Evolutionary conservation across 1,140 invertebrate species (phyloP), one percentile per base, ranked within the genome.

Genomic region (Anoplophora glabripennis): DNA sequence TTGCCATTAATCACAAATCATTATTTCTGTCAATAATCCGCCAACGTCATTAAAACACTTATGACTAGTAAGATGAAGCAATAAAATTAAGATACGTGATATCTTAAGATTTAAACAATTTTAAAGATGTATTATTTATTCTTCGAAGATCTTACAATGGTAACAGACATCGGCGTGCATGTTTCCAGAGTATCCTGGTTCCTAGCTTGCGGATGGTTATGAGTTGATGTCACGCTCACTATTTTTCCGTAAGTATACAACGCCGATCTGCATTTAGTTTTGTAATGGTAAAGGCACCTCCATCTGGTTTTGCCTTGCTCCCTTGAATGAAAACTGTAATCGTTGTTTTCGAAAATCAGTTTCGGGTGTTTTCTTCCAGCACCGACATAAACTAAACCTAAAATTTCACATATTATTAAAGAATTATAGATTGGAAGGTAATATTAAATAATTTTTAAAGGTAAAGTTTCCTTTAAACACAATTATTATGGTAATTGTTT

Each of bases 351-450:
- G 5, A 67, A 37, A n/a, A 64, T 42, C 15, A 61, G 41, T 59
- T 65, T 65, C 12, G 63, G 63, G 17, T 40, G 28, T 47, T 64
- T 67, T 47, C 36, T 52, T 41, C 65, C 61, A n/a, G 42, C 38
- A 8, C 57, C 53, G 7, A 67, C 33, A 34, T 63, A 63, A 17
- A 65, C 28, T 12, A 35, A 41, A 12, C 38, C 59, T 57, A 52
- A 28, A 28, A 60, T 46, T 38, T 8, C 9, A 53, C n/a, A 21
- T 10, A 4, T 41, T 41, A 53, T 38, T 38, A 38, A 17, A 15
- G 18, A 46, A 46, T 15, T n/a, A 28, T 5, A 28, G 21, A 28
- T 5, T 28, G 5, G 21, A 28, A 28, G 5, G 21, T 28, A 28
- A 5, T 28, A 28, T 5, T 3, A 28, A 28, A 28, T n/a, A n/a